phyloP scores from a whole-genome alignment of 2,888 invertebrate genomes.

The Agriopis marginaria region DNA sequence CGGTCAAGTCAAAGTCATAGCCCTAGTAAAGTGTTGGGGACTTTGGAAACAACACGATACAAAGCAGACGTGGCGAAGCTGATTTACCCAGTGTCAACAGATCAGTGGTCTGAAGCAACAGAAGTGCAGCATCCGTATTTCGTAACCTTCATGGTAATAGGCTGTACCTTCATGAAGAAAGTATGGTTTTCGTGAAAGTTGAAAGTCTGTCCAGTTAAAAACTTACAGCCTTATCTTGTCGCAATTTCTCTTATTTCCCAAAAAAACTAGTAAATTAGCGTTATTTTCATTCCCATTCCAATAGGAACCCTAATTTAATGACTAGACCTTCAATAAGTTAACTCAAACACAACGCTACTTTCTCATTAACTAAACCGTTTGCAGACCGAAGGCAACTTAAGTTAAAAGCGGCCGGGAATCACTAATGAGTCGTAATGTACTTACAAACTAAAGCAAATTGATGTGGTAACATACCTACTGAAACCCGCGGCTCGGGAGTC shows the following conservation, averaged over 20 bases:
- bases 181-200: too few species aligned
- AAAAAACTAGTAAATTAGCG: neutral
- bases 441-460: slow-evolving; percentile 19
- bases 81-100: too few species aligned
- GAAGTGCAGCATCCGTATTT: too few species aligned
- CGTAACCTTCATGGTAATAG: too few species aligned
- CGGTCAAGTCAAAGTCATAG: too few species aligned
- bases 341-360: slow-evolving; percentile 7
- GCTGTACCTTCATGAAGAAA: too few species aligned
- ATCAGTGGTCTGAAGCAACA: too few species aligned
- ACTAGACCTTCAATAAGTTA: slow-evolving; percentile 5
- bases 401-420: slow-evolving; percentile 18
- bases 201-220: too few species aligned
- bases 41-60: too few species aligned
- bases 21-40: too few species aligned
- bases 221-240: neutral
- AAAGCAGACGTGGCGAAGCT: too few species aligned
- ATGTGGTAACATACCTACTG: slow-evolving; percentile 11
- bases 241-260: neutral
- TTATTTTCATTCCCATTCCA: neutral
- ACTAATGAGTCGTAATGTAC: slow-evolving; percentile 22
- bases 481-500: neutral
- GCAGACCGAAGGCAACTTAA: slow-evolving; percentile 4
- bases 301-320: neutral
- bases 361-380: slow-evolving; percentile 15